Percentiles rank a stretch among this genome's conserved stretches.
Conservation (phyloP, 2,113 vertebrate species). For the Pangasianodon gigas region DNA sequence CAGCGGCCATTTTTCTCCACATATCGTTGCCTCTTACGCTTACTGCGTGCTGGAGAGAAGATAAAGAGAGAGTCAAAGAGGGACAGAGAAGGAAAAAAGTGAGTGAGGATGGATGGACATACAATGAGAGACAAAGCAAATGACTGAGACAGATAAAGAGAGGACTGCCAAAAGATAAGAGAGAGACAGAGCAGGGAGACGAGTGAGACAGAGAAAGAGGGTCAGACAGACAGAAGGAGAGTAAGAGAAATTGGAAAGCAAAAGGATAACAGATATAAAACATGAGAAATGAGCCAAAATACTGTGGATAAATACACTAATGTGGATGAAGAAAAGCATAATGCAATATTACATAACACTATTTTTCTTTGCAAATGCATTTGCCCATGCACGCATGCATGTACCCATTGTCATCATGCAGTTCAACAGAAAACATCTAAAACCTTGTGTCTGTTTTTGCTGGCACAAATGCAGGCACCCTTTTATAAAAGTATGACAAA, state of each 20-base stretch:
- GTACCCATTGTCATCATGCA: neutral
- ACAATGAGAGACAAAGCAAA: neutral
- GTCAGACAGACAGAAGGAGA: neutral
- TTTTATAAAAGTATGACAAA: neutral
- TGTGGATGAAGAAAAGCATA: neutral
- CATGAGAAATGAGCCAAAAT: neutral
- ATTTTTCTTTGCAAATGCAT: neutral
- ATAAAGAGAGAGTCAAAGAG: neutral
- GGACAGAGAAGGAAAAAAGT: neutral
- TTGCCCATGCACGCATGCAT: neutral
- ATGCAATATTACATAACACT: neutral
- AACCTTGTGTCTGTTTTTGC: neutral
- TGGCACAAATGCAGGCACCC: neutral
- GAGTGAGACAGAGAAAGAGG: neutral
- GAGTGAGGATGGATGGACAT: neutral
- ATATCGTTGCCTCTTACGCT: conserved; percentile 85
- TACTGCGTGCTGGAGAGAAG: conserved; percentile 62
- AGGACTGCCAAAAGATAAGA: neutral
- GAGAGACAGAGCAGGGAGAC: neutral
- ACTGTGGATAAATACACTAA: neutral
- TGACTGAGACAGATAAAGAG: neutral
- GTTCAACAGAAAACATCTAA: neutral
- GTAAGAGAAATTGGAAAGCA: neutral
- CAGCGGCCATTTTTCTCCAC: conserved; percentile 95
- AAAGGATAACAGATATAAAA: neutral